Evolutionary conservation across 1,140 invertebrate species (phyloP).

Genomic region (Arctopsyche grandis): DNA sequence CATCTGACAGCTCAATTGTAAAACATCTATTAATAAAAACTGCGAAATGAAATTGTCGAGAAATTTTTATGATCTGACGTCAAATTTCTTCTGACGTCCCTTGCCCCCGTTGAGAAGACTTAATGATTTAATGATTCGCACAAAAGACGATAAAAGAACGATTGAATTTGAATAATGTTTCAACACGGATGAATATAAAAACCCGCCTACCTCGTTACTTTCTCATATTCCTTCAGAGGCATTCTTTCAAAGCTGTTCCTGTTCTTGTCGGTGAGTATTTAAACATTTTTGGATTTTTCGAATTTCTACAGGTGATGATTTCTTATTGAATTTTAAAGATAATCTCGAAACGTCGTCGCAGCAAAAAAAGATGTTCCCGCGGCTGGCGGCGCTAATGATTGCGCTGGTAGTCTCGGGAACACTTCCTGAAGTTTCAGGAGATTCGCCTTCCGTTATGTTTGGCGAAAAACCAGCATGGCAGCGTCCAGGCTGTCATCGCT

Average conservation of each 20-base stretch:
- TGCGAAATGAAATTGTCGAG: too few species aligned
- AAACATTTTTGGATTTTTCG: neutral
- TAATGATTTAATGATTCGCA: too few species aligned
- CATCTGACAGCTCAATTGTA: too few species aligned
- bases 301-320: neutral
- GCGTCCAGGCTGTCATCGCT: conserved; percentile 48
- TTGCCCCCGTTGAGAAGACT: too few species aligned
- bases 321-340: neutral
- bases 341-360: neutral
- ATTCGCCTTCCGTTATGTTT: neutral
- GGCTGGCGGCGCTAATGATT: conserved; percentile 33
- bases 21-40: too few species aligned
- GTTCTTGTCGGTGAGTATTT: neutral
- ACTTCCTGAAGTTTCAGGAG: neutral
- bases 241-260: neutral
- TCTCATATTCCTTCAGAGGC: neutral
- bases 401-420: conserved; percentile 34
- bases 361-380: conserved; percentile 24
- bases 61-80: too few species aligned
- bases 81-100: too few species aligned
- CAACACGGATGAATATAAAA: neutral
- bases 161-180: conserved; percentile 3
- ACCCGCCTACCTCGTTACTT: neutral
- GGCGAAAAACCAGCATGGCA: conserved; percentile 41
- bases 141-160: too few species aligned